Base-by-base conservation (phyloP, 2,888 invertebrate species). In the Bimastos eiseni region DNA sequence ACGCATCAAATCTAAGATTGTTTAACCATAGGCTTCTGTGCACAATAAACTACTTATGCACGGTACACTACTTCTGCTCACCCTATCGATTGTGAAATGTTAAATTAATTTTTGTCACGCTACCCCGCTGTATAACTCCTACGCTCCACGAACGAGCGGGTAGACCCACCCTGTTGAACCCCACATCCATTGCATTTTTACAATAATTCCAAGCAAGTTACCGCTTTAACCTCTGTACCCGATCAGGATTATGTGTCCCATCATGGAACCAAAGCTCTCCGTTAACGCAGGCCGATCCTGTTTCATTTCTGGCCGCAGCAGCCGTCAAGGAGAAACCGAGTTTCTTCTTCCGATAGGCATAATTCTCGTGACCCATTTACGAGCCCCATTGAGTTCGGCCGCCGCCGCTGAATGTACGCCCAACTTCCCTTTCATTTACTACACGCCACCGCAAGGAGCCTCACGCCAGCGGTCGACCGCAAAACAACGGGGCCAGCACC, bases 161-260 rank as follows among this genome's bases (percentile, higher is more conserved):
- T 30, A n/a, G 4, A n/a, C n/a, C 70, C 70, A 70, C n/a, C 70
- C 70, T 70, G 8, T 30, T 70, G 70, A 70, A 11, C 70, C 13
- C 70, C 70, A n/a, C 30, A 30, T 70, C 70, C 30, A 70, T 70
- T n/a, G n/a, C 70, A 11, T 70, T 70, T 70, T 1, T 70, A n/a
- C 70, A n/a, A n/a, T 70, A 70, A 70, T 70, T 70, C 70, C n/a
- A 70, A 30, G 70, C 30, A 70, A 70, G 70, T 70, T n/a, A 11
- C 70, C 70, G 70, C 70, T 70, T 70, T 70, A 70, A 70, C 70
- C 70, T 70, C 70, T 70, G 70, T 70, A 70, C 70, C 70, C 70
- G n/a, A 70, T 1, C 24, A 30, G 55, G 24, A 55, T 55, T 30
- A 55, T 55, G 55, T 55, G 30, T 30, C 55, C 30, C 70, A n/a